Conservation (phyloP, 2,888 invertebrate species). For the Netelia virgata region DNA sequence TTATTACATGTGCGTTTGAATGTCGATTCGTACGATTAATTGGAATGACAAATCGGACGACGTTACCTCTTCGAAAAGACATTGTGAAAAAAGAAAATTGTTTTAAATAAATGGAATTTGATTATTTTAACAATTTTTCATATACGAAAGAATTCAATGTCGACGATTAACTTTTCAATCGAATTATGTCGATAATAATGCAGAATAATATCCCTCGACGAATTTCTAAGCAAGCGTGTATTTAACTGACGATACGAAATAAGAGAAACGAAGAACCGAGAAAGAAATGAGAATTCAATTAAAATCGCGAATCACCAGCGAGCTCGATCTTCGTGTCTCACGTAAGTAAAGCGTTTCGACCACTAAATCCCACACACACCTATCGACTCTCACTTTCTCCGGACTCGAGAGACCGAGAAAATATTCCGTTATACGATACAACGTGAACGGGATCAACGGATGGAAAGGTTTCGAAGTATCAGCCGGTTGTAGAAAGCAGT, state of each 20-base stretch:
- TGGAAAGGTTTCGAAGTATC: conserved; percentile 53
- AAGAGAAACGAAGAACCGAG: conserved; percentile 1
- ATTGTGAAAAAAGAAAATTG: no score
- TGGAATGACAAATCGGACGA: no score
- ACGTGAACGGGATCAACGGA: conserved; percentile 63
- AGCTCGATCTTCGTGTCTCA: neutral
- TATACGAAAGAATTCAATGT: no score
- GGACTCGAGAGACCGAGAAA: conserved; percentile 5
- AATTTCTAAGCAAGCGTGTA: no score
- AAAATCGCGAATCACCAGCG: conserved; percentile 11
- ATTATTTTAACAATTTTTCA: no score
- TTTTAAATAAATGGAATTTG: no score
- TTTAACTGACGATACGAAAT: neutral
- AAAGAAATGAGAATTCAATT: neutral
- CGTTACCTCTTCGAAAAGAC: no score
- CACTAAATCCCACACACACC: conserved; percentile 29
- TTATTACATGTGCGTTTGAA: no score
- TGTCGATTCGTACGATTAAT: no score
- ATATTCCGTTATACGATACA: conserved; percentile 71
- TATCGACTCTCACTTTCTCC: conserved; percentile 73
- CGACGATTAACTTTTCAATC: no score
- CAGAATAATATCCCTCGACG: no score
- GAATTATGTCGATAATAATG: no score
- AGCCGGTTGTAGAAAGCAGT: conserved; percentile 49
- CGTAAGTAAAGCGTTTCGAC: conserved; percentile 37